Base-by-base conservation (phyloP, 2,113 vertebrate species). In the Crotalus tigris region DNA sequence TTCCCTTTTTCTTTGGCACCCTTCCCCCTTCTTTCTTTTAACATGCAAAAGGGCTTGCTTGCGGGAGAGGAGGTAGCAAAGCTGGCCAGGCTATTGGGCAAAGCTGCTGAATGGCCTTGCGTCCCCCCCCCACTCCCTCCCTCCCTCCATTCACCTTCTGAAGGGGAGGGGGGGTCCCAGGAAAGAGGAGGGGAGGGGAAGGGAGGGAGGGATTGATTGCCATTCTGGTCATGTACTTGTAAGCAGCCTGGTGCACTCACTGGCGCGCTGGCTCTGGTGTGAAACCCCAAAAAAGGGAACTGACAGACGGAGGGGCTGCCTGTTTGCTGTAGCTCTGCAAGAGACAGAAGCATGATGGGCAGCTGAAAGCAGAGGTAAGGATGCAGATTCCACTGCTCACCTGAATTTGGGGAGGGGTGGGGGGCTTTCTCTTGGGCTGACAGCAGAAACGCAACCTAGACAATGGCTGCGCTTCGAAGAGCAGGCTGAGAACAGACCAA, bases 181-280 rank as follows among this genome's bases (percentile, higher is more conserved):
- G 59, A 88, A 92, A 75, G 59, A 46, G 91, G 57, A 61, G 75
- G 54, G 81, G 81, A n/a, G 33, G 64, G 81, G 81, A n/a, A 23
- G 64, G 44, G n/a, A 64, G 75, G 92, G 88, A 21, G 51, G 55
- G 11, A 64, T 88, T 24, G 85, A 19, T 94, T 96, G 92, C 93
- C 94, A 91, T 93, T 92, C 94, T 91, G 94, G 94, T 93, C 95
- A 92, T 95, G 95, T 75, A 96, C 93, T 91, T 58, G 92, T 94
- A 81, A 81, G 93, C 94, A 91, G 91, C 89, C 0, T 1, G 54
- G 54, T 92, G 5, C 93, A 91, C 69, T 92, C 54, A 1, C 24
- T 89, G 24, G 85, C 46, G 12, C 0, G 11, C 44, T 95, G 64
- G 91, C 61, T 5, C 24, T 91, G 44, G 88, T 91, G 64, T 64